Evolutionary conservation across 2,888 invertebrate species (phyloP), one percentile per base, ranked within the genome.

Genomic region (Parnassius smintheus): DNA sequence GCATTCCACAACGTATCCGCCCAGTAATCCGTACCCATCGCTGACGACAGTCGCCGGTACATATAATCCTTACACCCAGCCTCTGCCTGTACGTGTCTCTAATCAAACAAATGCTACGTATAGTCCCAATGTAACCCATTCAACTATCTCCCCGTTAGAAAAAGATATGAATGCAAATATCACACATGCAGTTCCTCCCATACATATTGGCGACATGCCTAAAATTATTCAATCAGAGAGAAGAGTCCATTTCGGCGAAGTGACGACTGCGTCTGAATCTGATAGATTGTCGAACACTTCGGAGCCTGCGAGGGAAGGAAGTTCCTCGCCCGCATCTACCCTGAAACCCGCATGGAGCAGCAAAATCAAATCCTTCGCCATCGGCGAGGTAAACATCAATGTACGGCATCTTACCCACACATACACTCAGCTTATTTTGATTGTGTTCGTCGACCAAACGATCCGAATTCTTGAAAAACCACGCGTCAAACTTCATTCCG

Each of bases 311-410:
- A 77, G 78, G 77, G 86, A 87, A 73, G 86, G 78, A 74, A 85
- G 84, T 76, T 71, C 80, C 76, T 80, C 86, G 80, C 81, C 85
- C 78, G 79, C 80, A 71, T 75, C 84, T 73, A 75, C 77, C 80
- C 76, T 81, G 86, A 87, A 82, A 86, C 88, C 90, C 84, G 87
- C 85, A 85, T 86, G 88, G 91, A 91, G 87, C 90, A 89, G 89
- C 89, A 84, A 88, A 88, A 80, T 86, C 84, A 91, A 90, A 91
- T 82, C 91, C 88, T 90, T 90, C 80, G 91, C 91, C 87, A 85
- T 86, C 89, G 92, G 91, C 92, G 91, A 92, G 92, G 92, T 92
- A 92, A 91, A 79, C 84, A 87, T 82, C 75, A 85, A 80, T 83
- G 82, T 88, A 84, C 85, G 88, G 86, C 86, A 86, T 83, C 81